Conservation (phyloP, 2,113 vertebrate species). For the Muntiacus reevesi region DNA sequence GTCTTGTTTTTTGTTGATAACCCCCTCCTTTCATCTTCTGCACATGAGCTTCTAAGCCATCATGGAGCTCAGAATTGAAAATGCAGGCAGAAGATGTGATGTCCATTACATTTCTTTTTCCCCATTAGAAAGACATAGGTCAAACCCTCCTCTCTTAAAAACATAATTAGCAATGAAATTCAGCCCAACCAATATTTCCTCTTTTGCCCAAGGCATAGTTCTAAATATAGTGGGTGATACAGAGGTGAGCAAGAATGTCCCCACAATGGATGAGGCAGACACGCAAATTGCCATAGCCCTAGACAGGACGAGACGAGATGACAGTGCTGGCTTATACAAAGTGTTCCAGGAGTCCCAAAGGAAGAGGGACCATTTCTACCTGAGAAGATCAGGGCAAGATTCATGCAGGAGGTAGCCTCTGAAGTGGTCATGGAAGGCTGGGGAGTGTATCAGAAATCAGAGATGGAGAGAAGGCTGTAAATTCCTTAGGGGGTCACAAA, state of each 20-base stretch:
- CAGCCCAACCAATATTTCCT: neutral
- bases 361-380: neutral
- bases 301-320: neutral
- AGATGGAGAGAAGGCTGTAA: neutral
- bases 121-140: neutral
- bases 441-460: neutral
- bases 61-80: conserved; percentile 3
- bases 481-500: neutral
- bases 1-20: neutral
- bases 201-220: neutral
- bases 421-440: neutral
- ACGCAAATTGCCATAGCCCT: neutral
- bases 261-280: neutral
- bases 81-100: neutral
- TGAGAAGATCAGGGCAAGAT: neutral
- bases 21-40: neutral
- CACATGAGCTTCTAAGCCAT: neutral
- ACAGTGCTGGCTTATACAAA: neutral
- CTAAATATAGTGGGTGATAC: neutral
- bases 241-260: neutral
- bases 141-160: conserved; percentile 2
- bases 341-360: neutral
- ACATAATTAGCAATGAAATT: conserved; percentile 15
- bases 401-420: neutral
- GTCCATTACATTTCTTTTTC: neutral